Evolutionary conservation across 1,140 invertebrate species (phyloP), one percentile per base, ranked within the genome.

Genomic region (Diprion similis): DNA sequence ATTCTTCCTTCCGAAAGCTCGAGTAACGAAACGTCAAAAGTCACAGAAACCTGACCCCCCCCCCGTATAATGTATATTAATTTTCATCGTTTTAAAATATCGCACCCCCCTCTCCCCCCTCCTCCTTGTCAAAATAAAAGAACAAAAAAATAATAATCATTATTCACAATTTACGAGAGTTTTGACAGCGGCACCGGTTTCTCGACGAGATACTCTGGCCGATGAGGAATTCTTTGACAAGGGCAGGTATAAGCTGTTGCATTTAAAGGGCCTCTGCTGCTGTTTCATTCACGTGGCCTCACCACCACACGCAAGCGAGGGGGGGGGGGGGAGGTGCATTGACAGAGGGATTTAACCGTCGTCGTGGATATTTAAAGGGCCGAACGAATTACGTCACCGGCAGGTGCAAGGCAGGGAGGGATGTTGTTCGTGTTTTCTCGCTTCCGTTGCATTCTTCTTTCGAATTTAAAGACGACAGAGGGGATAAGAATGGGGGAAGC

Each of bases 11-110:
- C 13, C 8, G 13, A 1, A 15, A 64, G 13, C 59, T 10, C 66
- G 59, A 72, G 73, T 46, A 37, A 37, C 46, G 73, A 77, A 76
- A 79, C 77, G 78, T 80, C 74, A 74, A 67, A 24, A 71, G 68
- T 76, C 76, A 73, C 73, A 68, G 73, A 66, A 69, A 71, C 75
- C 47, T 71, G 68, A 48, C 24, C 24, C 24, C n/a, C n/a, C n/a
- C n/a, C n/a, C n/a, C n/a, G n/a, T n/a, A n/a, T n/a, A n/a, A n/a
- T n/a, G n/a, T n/a, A n/a, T n/a, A 37, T 37, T 37, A 37, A 37
- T 37, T 37, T 37, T 37, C 24, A 37, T 37, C 24, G 2, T 37
- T 37, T 37, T 37, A 37, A 37, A 0, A 37, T 37, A 37, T 37
- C n/a, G n/a, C n/a, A n/a, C n/a, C n/a, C n/a, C n/a, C n/a, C n/a